These are phyloP conservation scores for Reticulitermes lucifugus DNA, from an alignment of 2,888 invertebrate genomes.

Conservation along the genomic window DNA sequence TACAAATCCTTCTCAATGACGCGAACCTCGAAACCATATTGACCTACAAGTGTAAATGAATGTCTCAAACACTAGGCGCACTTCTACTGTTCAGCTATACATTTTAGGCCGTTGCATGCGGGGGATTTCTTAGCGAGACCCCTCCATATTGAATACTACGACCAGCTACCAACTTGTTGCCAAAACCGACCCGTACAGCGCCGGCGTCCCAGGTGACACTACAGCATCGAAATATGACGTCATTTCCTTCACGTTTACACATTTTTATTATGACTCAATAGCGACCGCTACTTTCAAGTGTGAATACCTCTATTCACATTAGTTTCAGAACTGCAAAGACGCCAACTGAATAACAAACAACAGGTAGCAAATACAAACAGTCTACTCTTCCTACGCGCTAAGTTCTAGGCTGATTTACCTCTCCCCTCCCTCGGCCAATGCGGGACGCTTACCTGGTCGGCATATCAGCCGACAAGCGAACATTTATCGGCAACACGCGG, in stretches of 20 bases:
- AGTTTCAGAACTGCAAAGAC: no score
- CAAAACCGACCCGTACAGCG: conserved; percentile 10
- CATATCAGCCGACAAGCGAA: no score
- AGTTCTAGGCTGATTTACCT: no score
- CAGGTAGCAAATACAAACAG: no score
- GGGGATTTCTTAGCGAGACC: conserved; percentile 19
- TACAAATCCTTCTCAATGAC: conserved; percentile 6
- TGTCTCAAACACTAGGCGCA: not conserved
- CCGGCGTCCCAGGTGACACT: conserved; percentile 27
- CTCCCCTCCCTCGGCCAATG: no score
- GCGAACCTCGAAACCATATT: conserved; percentile 18
- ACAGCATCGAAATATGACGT: conserved; percentile 31
- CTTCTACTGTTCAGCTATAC: conserved; percentile 10
- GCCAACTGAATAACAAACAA: no score
- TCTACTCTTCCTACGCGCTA: no score
- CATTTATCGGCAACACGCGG: no score
- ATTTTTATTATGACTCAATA: no score
- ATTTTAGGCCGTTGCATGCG: conserved; percentile 25
- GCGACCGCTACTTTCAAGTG: not conserved
- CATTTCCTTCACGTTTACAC: not conserved
- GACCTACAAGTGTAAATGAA: not conserved
- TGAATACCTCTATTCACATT: no score
- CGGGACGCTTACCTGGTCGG: no score
- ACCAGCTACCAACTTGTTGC: conserved; percentile 32
- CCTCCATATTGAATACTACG: conserved; percentile 38